Percentiles rank a stretch among this genome's conserved stretches.
phyloP scores from a whole-genome alignment of 2,797 vertebrate genomes.

The Muscicapa comitata region DNA sequence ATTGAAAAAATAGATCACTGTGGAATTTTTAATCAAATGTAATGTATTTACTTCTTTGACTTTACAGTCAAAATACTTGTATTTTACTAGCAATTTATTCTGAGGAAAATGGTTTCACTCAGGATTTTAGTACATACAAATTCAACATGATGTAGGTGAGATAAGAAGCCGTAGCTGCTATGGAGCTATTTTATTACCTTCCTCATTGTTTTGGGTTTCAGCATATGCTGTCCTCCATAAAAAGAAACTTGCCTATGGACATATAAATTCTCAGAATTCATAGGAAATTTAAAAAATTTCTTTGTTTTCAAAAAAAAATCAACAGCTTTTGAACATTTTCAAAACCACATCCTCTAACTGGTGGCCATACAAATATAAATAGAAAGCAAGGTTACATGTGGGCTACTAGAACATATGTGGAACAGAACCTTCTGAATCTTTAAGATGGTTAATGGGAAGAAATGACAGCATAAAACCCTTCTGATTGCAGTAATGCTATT shows the following conservation, averaged over 20 bases:
- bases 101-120: neutral
- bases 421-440: neutral
- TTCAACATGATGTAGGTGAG: neutral
- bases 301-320: neutral
- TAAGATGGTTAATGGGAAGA: neutral
- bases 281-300: neutral
- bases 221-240: neutral
- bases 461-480: neutral
- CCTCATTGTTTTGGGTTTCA: neutral
- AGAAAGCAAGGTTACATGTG: neutral
- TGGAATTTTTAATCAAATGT: conserved; percentile 18
- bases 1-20: neutral
- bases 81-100: neutral
- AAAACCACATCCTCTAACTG: neutral
- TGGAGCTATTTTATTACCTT: conserved; percentile 6
- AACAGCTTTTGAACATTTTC: neutral
- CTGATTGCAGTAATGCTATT: neutral
- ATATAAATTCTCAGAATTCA: neutral
- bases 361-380: neutral
- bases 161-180: neutral
- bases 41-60: neutral
- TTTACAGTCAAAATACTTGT: neutral
- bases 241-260: neutral
- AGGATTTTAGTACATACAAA: neutral
- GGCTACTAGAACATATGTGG: neutral